phyloP scores from a whole-genome alignment of 2,113 vertebrate genomes.

The Malurus cyaneus region DNA sequence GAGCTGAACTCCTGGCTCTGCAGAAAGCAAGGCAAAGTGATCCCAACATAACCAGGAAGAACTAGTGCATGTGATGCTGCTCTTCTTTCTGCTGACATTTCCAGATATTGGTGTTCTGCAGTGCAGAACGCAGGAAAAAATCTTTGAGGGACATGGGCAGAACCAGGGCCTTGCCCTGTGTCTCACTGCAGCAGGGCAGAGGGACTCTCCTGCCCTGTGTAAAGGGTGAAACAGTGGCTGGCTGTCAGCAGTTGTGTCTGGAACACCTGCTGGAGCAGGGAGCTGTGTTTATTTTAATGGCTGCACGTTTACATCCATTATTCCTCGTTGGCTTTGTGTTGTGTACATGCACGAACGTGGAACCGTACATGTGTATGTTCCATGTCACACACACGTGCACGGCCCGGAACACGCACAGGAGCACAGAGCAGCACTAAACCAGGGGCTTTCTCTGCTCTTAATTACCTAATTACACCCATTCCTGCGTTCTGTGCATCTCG shows the following conservation, averaged over 20 bases:
- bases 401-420: not conserved
- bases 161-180: not conserved
- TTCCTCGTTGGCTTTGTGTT: not conserved
- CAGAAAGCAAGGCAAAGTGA: not conserved
- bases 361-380: constrained; percentile 19
- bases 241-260: not conserved
- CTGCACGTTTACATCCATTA: not conserved
- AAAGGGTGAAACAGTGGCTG: not conserved
- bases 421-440: constrained; percentile 4
- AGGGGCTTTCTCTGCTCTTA: not conserved
- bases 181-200: not conserved
- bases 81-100: not conserved
- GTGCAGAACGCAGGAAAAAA: not conserved
- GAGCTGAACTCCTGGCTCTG: not conserved
- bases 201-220: not conserved
- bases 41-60: not conserved
- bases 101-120: not conserved
- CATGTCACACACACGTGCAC: not conserved
- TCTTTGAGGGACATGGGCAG: accelerated
- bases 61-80: not conserved
- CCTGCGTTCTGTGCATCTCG: constrained; percentile 52
- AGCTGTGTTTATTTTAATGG: not conserved
- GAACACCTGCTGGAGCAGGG: not conserved
- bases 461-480: constrained; percentile 61
- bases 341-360: not conserved